Conservation (phyloP, 1,140 invertebrate genomes). For the Metopolophium dirhodum region DNA sequence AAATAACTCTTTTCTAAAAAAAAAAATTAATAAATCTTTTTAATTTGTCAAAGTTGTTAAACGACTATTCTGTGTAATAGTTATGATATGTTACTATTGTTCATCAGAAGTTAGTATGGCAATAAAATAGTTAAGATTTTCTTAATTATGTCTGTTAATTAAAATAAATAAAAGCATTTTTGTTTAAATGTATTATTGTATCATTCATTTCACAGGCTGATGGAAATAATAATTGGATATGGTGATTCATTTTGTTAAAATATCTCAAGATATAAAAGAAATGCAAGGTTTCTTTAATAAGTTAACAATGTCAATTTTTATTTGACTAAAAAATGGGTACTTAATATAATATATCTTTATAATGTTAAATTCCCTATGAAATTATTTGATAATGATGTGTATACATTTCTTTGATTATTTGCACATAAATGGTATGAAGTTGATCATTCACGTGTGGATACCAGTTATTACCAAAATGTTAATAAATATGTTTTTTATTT, state of each 20-base stretch:
- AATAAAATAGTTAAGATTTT: not conserved
- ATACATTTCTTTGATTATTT: slow-evolving; percentile 4
- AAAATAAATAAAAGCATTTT: not conserved
- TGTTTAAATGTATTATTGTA: not conserved
- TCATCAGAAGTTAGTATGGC: not conserved
- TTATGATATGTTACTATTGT: not conserved
- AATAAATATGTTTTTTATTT: slow-evolving; percentile 19
- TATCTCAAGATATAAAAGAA: not conserved
- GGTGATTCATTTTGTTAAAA: not conserved
- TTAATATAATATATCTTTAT: slow-evolving; percentile 22
- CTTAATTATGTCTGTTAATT: slow-evolving; percentile 26
- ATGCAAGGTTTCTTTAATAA: not conserved
- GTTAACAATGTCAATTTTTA: not conserved
- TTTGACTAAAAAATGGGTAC: not conserved
- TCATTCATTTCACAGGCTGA: not conserved
- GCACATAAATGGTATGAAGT: not conserved
- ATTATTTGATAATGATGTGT: not conserved
- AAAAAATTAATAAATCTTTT: not conserved
- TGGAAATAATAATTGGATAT: not conserved
- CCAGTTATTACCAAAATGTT: not conserved
- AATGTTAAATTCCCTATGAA: not conserved
- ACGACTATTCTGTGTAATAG: not conserved
- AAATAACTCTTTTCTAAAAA: not conserved
- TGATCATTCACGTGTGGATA: not conserved
- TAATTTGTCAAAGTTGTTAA: not conserved